A percentile compares a stretch with the other conserved stretches of the same genome.
phyloP scores from a whole-genome alignment of 2,113 vertebrate genomes.

The Thalassoma bifasciatum region DNA sequence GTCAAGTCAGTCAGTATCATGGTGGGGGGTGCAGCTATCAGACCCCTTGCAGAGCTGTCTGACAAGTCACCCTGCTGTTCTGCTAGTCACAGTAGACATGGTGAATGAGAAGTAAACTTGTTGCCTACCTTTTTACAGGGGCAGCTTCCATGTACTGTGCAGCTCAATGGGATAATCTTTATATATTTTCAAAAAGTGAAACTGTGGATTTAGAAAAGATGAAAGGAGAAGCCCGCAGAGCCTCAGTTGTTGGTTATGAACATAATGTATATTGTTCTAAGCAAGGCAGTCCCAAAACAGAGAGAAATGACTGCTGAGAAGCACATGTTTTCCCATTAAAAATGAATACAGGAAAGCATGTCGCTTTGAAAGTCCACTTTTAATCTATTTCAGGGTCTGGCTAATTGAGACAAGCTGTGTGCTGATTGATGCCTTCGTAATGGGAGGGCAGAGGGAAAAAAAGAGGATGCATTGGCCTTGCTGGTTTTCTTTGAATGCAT shows the following conservation, averaged over 20 bases:
- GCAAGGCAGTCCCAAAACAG: background rate
- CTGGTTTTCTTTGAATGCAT: background rate
- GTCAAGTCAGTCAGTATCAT: constrained; percentile 29
- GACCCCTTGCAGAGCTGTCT: constrained; percentile 46
- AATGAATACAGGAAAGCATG: background rate
- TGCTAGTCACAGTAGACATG: constrained; percentile 41
- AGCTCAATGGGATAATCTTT: constrained; percentile 41
- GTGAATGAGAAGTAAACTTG: constrained; percentile 27
- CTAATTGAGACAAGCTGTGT: background rate
- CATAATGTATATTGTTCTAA: constrained; percentile 1
- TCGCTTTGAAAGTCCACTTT: background rate
- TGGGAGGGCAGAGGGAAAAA: background rate
- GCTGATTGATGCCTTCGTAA: background rate
- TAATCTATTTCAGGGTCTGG: background rate
- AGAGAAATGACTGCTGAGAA: background rate
- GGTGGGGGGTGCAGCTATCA: constrained; percentile 56
- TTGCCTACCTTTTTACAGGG: constrained; percentile 36
- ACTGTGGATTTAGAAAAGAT: constrained; percentile 32
- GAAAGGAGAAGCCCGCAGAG: constrained; percentile 14
- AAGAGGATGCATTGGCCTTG: background rate
- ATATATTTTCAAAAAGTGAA: constrained; percentile 26
- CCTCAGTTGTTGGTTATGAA: constrained; percentile 11
- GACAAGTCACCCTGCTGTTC: constrained; percentile 64
- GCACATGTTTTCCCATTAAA: background rate
- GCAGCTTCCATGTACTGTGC: constrained; percentile 5